Base-by-base conservation (phyloP, 2,797 vertebrate species). In the Acipenser oxyrinchus region DNA sequence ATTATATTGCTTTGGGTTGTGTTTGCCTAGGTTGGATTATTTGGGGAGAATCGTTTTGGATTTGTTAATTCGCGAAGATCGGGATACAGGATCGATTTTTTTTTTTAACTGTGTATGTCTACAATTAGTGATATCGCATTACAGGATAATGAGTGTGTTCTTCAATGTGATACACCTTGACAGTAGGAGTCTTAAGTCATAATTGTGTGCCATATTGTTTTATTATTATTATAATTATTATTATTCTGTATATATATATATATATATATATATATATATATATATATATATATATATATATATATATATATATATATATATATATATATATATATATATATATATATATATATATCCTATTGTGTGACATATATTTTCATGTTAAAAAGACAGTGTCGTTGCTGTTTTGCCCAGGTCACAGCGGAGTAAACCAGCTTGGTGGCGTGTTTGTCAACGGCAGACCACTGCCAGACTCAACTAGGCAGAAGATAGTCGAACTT, bases 401-500 rank as follows among this genome's bases (percentile, higher is more conserved):
- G 51, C 59, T 71, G 79, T 72, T 83, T 72, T 81, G 76, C 77
- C 66, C 73, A 97, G 96, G 95, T 94, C 96, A 99, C 92, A 99
- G 96, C 84, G 96, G 96, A 78, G 93, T 99, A 77, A 99, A 98
- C 82, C 96, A 99, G 86, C 93, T 97, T 71, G 96, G 95, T 84
- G 96, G 96, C 72, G 95, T 99, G 78, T 97, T 97, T 92, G 96
- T 98, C 75, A 99, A 99, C 83, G 96, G 96, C 67, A 91, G 95
- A 88, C 95, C 96, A 78, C 89, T 97, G 79, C 96, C 96, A 71
- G 95, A 98, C 74, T 94, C 96, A 67, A 99, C 95, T 77, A 88
- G 96, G 79, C 96, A 99, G 92, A 99, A 99, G 89, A 99, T 99
- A 75, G 96, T 99, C 79, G 96, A 98, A 80, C 91, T 98, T 72